Evolutionary conservation across 2,888 invertebrate species (phyloP).

Genomic region (Nematopogon swammerdamellus): DNA sequence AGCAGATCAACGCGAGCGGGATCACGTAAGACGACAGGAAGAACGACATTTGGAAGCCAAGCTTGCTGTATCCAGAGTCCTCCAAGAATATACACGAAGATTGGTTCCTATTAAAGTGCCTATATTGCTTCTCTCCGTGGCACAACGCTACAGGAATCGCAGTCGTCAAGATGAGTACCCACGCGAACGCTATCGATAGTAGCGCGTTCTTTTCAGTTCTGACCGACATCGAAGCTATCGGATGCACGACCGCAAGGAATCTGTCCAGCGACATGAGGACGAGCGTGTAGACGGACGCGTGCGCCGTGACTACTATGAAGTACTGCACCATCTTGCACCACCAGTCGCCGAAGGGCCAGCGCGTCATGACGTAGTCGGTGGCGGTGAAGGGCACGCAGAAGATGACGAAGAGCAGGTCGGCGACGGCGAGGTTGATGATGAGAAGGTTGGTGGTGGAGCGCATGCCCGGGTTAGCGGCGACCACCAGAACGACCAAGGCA

Average conservation of each 20-base stretch:
- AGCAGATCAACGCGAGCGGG: constrained; percentile 81
- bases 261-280: constrained; percentile 92
- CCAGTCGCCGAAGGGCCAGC: constrained; percentile 88
- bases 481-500: constrained; percentile 83
- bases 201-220: constrained; percentile 80
- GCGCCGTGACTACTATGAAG: constrained; percentile 88
- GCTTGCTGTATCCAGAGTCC: constrained; percentile 58
- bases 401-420: constrained; percentile 87
- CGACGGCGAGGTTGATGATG: constrained; percentile 86
- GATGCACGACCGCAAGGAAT: constrained; percentile 91
- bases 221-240: constrained; percentile 82
- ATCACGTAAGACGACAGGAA: constrained; percentile 86
- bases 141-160: constrained; percentile 77
- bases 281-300: constrained; percentile 89
- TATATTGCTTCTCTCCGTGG: constrained; percentile 71
- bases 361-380: constrained; percentile 80
- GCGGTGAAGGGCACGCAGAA: constrained; percentile 95
- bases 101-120: constrained; percentile 60
- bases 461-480: constrained; percentile 87
- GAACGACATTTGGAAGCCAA: constrained; percentile 73
- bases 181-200: constrained; percentile 72
- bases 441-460: constrained; percentile 89
- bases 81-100: constrained; percentile 68
- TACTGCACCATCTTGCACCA: constrained; percentile 93
- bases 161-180: constrained; percentile 75